phyloP scores from a whole-genome alignment of 2,113 vertebrate species.

The Leucopternis melanops region DNA sequence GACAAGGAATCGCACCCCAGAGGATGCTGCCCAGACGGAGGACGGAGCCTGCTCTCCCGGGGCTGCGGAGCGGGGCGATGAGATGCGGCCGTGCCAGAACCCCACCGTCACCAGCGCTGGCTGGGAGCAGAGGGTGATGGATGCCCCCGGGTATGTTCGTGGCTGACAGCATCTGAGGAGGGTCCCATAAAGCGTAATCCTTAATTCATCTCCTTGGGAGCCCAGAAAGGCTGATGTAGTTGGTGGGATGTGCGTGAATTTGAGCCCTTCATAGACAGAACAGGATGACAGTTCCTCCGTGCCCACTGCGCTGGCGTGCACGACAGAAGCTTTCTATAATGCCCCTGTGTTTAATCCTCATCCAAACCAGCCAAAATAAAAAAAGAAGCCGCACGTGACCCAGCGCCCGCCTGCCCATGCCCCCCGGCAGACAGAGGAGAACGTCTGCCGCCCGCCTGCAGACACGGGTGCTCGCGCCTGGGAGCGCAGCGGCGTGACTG shows the following conservation, averaged over 20 bases:
- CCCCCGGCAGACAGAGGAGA: background rate
- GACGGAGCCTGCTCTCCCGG: background rate
- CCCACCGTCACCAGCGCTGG: background rate
- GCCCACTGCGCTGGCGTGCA: background rate
- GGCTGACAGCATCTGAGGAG: background rate
- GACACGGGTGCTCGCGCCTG: rapidly evolving
- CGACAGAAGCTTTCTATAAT: background rate
- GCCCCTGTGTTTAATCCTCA: background rate
- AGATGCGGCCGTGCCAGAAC: background rate
- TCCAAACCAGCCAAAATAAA: background rate
- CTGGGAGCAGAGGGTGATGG: background rate
- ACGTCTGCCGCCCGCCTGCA: rapidly evolving
- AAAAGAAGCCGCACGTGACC: background rate
- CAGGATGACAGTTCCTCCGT: rapidly evolving
- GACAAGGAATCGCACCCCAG: background rate
- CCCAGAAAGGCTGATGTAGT: background rate
- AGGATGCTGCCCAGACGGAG: background rate
- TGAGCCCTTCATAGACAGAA: background rate
- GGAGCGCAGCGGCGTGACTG: background rate
- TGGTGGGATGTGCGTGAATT: background rate
- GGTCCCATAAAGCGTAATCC: background rate
- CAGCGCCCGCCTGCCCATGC: background rate
- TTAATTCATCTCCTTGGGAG: background rate
- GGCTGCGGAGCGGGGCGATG: rapidly evolving
- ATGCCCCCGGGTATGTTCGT: rapidly evolving